Evolutionary conservation across 2,113 vertebrate genomes (phyloP), one percentile per base, ranked within the genome.

Genomic region (Thinocorus orbignyianus): DNA sequence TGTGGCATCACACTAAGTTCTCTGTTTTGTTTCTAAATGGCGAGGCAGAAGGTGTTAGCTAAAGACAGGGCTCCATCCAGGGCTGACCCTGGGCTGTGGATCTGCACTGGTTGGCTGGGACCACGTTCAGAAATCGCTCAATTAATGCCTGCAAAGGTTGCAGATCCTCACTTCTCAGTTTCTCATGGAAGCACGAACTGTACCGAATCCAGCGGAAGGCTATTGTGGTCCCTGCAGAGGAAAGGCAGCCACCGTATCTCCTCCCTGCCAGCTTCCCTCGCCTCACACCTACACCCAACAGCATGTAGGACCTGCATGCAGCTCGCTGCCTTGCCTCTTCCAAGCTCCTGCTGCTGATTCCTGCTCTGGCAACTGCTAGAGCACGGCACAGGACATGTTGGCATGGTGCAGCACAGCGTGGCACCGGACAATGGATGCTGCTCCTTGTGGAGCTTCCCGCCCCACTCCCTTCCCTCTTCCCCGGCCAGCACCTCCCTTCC

Each of bases 401-500:
- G 65, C 3, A 19, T 1, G 9, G 55, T 11, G 51, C 0, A 2
- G 77, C 68, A 46, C 3, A 1, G 24, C 25, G 8, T 16, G 19
- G 33, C 18, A 13, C 26, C 1, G 0, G 39, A 66, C 17, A 28
- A 61, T 52, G 62, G 55, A 57, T 22, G 41, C 31, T 60, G 46
- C 7, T 91, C 51, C 44, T 71, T 52, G 33, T 55, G 30, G 44
- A 71, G 33, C 57, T 92, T 89, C 69, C 91, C 13, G 4, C 49
- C 57, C 90, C 83, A 44, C 86, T 91, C 72, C 87, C 88, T 86
- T 93, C 94, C 85, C 86, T 92, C 49, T 76, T 95, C 81, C 77
- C 28, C 35, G 74, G 92, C 92, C 46, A 94, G 88, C 80, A 80
- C 93, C 90, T 97, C 95, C 95, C 84, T 88, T 97, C 92, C 91